Conservation (phyloP, 2,797 vertebrate genomes). For the Rhadinocentrus ornatus region DNA sequence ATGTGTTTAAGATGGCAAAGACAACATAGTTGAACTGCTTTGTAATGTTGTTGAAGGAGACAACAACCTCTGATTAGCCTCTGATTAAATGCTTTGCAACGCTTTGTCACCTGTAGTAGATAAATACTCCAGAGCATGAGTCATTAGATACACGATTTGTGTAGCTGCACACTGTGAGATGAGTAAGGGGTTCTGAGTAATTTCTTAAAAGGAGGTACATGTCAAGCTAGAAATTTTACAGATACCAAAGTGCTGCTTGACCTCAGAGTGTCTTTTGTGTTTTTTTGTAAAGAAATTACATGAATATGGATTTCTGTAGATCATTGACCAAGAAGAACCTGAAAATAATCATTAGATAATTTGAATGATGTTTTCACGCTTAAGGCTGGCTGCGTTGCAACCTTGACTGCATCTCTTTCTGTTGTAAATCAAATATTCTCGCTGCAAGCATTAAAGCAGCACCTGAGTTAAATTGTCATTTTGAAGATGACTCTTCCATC, state of each 20-base stretch:
- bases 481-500: constrained; percentile 11
- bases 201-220: constrained; percentile 49
- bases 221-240: constrained; percentile 19
- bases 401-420: not conserved
- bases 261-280: not conserved
- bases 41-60: not conserved
- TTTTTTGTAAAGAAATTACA: not conserved
- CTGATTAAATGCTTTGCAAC: not conserved
- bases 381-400: constrained; percentile 7
- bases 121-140: constrained; percentile 13
- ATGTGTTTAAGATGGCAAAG: not conserved
- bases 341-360: constrained; percentile 23
- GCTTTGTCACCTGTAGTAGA: constrained; percentile 10
- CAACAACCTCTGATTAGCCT: not conserved
- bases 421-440: constrained; percentile 12
- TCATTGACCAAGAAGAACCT: not conserved
- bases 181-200: constrained; percentile 25
- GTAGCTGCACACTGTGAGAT: constrained; percentile 7
- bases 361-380: constrained; percentile 27
- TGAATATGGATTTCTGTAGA: constrained; percentile 5
- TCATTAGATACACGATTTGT: constrained; percentile 19
- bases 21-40: not conserved
- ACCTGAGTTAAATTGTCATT: constrained; percentile 27
- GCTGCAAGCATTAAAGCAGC: constrained; percentile 22
- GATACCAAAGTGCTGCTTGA: constrained; percentile 19